Evolutionary conservation across 1,140 invertebrate genomes (phyloP), one percentile per base, ranked within the genome.

Genomic region (Hyphantria cunea): DNA sequence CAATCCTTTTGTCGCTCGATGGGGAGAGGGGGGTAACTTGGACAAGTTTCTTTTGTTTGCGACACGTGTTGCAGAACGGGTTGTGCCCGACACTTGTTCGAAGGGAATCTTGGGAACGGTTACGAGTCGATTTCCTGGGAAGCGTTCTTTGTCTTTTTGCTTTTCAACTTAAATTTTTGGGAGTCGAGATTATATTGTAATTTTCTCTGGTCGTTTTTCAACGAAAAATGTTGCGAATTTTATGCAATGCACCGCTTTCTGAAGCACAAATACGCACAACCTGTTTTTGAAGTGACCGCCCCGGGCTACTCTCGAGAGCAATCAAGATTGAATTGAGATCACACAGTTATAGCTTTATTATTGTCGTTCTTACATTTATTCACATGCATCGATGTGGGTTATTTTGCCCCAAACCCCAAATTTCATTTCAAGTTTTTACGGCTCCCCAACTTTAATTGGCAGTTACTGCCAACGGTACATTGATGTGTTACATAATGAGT

Each of bases 21-120:
- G 68, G 69, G 69, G 71, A 60, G 68, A 52, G 63, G 66, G 72
- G 76, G 75, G 72, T 64, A 68, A 77, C 71, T 78, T 78, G 74
- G 77, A 69, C 74, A 80, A 85, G 78, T 86, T 90, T 86, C 84
- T 90, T 90, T 90, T 90, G 84, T 90, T 90, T 83, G 80, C 74
- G 73, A 86, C 86, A 90, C 86, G 87, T 90, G 87, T 89, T 86
- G 78, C 84, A 74, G 79, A 90, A 90, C 87, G 87, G 87, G 87
- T 90, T 90, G 84, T 72, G 74, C 71, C 73, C 80, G 87, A 86
- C 83, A 88, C 84, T 90, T 86, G 82, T 84, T 51, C 69, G 44
- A 31, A 54, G 65, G 72, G 80, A 80, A 80, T 86, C 76, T 75
- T 76, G 68, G 67, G 69, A 78, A 76, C 77, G 64, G 70, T 69